Percentiles rank a stretch among this genome's conserved stretches.
phyloP scores from a whole-genome alignment of 2,797 vertebrate genomes.

The Xiphophorus birchmanni region DNA sequence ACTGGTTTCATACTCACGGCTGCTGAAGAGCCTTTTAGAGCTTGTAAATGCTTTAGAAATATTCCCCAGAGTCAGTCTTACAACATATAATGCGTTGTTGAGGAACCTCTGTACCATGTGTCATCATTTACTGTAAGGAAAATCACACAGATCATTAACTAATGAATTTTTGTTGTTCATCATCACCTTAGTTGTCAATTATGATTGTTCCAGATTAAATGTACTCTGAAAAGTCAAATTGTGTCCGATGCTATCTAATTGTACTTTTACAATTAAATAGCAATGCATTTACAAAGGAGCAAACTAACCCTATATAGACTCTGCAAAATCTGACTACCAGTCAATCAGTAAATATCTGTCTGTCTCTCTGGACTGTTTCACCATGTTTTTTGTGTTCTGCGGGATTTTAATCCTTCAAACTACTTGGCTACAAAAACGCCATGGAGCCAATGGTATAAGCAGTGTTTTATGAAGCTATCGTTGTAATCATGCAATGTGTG shows the following conservation, averaged over 20 bases:
- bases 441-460: background rate
- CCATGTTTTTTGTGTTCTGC: background rate
- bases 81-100: constrained; percentile 14
- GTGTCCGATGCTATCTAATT: background rate
- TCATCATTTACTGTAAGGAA: constrained; percentile 13
- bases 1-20: constrained; percentile 20
- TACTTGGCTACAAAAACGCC: background rate
- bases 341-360: background rate
- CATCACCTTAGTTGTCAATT: too few relatives aligned
- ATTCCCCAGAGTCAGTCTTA: constrained; percentile 7
- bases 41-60: constrained; percentile 38
- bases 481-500: background rate
- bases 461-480: background rate
- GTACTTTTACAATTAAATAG: background rate
- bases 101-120: background rate
- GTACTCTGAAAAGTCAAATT: background rate
- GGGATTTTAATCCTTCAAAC: background rate
- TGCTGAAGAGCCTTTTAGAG: constrained; percentile 37
- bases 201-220: background rate
- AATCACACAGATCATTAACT: background rate
- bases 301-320: background rate
- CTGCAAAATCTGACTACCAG: background rate
- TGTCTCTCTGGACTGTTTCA: background rate
- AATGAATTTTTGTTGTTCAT: background rate
- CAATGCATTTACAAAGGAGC: background rate